Evolutionary conservation across 1,140 invertebrate species (phyloP), one percentile per base, ranked within the genome.

Genomic region (Pseudomyrmex cubaensis): DNA sequence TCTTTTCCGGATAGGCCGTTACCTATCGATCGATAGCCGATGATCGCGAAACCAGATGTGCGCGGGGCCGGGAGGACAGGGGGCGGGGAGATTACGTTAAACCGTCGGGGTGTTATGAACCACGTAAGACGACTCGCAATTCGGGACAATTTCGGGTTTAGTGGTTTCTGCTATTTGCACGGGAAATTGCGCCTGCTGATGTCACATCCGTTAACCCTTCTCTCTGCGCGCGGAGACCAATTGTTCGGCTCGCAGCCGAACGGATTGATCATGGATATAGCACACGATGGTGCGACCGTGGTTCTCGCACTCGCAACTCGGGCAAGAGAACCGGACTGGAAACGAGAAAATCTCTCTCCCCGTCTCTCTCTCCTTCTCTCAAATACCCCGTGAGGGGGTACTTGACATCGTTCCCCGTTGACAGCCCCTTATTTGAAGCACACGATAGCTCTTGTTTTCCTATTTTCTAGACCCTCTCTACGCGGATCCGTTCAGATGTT

Each of bases 171-270:
- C 91, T 93, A 93, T 93, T 93, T 92, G 91, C 88, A 83, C 90
- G 87, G 92, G 92, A 93, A 93, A 93, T 93, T 93, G 92, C 92
- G 91, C 90, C 90, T 92, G 92, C 92, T 93, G 92, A 93, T 92
- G 92, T 93, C 92, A 92, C 91, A 91, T 93, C 92, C 92, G 91
- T 90, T 92, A 90, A 87, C 88, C 91, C 91, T 62, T 67, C 83
- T 80, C 74, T 20, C 50, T 67, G 46, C 80, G 25, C 56, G 59
- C 62, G 86, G 48, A 80, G 57, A 77, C 48, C 89, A 82, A 90
- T 89, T 90, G 84, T 88, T 89, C 84, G 56, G 84, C 48, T 82
- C 66, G 74, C 57, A 67, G 74, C 54, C 56, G 35, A 35, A 35
- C 72, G 20, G 83, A 54, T 88, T 83, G 87, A 88, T 88, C 82